Percentiles rank a stretch among this genome's conserved stretches.
Evolutionary conservation across 1,140 invertebrate genomes (phyloP).

Genomic region (Monomorium pharaonis): DNA sequence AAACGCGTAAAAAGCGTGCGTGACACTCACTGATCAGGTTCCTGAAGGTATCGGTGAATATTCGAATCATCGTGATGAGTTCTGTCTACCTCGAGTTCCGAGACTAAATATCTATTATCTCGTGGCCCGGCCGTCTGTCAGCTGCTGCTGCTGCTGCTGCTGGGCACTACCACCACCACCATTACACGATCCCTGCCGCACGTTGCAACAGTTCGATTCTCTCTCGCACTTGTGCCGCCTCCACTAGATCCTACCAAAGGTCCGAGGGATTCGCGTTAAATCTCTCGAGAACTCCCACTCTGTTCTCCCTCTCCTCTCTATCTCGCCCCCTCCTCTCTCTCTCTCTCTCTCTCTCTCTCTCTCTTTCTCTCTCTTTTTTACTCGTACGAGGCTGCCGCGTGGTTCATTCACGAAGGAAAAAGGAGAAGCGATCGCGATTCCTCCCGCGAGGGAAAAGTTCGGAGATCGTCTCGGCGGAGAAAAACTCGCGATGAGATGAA

Average conservation of each 20-base stretch:
- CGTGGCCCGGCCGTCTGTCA: constrained; percentile 66
- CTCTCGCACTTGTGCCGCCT: constrained; percentile 31
- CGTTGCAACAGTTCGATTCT: constrained; percentile 48
- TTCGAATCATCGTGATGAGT: constrained; percentile 80
- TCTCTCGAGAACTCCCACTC: constrained; percentile 51
- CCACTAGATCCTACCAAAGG: constrained; percentile 61
- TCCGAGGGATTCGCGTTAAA: constrained; percentile 56
- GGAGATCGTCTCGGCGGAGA: not conserved
- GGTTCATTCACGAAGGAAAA: constrained; percentile 17
- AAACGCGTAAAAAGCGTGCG: not conserved
- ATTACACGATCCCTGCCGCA: constrained; percentile 72
- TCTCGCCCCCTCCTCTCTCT: not conserved
- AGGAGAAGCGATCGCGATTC: constrained; percentile 14
- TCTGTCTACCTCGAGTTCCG: constrained; percentile 52
- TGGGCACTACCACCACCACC: constrained; percentile 62
- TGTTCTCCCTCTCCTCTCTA: constrained; percentile 7
- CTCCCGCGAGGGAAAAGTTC: not conserved
- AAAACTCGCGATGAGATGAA: constrained; percentile 1
- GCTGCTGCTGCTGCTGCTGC: constrained; percentile 75
- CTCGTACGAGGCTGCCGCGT: not conserved
- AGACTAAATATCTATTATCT: constrained; percentile 56
- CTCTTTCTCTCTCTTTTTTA: constrained; percentile 5
- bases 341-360: constrained; percentile 11
- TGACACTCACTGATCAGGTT: constrained; percentile 82
- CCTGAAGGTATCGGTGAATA: constrained; percentile 81